Evolutionary conservation across 2,797 vertebrate genomes (phyloP).

Genomic region (Brotula barbata): DNA sequence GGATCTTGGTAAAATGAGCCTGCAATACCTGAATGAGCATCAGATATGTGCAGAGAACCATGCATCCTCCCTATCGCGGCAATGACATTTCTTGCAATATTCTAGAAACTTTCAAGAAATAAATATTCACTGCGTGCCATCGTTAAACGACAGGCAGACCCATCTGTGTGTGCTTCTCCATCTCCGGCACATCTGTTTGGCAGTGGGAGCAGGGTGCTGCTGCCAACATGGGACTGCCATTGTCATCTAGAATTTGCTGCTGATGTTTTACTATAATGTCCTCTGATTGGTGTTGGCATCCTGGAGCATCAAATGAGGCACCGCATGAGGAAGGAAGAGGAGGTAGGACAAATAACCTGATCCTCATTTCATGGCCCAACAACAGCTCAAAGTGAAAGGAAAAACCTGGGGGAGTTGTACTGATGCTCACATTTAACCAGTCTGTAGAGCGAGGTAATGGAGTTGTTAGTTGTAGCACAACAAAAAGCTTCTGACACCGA

Average conservation of each 20-base stretch:
- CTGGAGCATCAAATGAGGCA: slow-evolving; percentile 29
- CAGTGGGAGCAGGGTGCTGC: slow-evolving; percentile 31
- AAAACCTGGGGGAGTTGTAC: slow-evolving; percentile 15
- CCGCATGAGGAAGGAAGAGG: background rate
- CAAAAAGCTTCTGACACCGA: slow-evolving; percentile 2
- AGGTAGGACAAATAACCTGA: slow-evolving; percentile 33
- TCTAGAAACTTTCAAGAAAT: slow-evolving; percentile 26
- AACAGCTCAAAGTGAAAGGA: slow-evolving; percentile 41
- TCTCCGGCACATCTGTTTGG: slow-evolving; percentile 57
- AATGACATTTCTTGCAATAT: slow-evolving; percentile 20
- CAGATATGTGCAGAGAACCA: background rate
- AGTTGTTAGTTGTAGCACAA: slow-evolving; percentile 12
- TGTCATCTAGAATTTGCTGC: slow-evolving; percentile 48
- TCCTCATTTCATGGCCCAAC: slow-evolving; percentile 25
- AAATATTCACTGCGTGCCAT: slow-evolving; percentile 41
- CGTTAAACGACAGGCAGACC: slow-evolving; percentile 44
- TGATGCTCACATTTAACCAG: slow-evolving; percentile 23
- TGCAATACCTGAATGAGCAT: slow-evolving; percentile 14
- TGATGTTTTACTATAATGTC: slow-evolving; percentile 52
- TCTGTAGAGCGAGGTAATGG: slow-evolving; percentile 27
- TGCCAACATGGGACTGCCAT: slow-evolving; percentile 13
- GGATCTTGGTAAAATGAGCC: slow-evolving; percentile 31
- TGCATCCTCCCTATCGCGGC: slow-evolving; percentile 9
- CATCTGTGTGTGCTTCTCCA: slow-evolving; percentile 36
- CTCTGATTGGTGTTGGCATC: slow-evolving; percentile 47